Base-by-base conservation (phyloP, 2,888 invertebrate species). In the Rutpela maculata region DNA sequence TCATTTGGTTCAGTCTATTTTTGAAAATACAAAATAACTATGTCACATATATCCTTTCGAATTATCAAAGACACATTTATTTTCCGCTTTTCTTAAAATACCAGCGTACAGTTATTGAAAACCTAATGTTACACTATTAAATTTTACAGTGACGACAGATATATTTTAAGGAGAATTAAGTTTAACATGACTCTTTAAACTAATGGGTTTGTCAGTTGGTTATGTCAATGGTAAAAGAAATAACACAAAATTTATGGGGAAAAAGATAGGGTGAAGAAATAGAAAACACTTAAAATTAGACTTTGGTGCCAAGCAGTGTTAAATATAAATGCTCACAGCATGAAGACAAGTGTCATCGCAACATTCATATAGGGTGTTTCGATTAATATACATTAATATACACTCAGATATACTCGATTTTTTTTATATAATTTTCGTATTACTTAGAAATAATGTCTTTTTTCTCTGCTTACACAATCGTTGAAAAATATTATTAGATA, bases 11-110 rank as follows among this genome's bases (percentile, higher is more conserved):
- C 22, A 3, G 18, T 19, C 35, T 66, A 50, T 43, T 66, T 15
- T 15, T 19, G 19, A 19, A 50, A 43, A 66, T 26, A 66, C 38
- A 66, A 66, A 66, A 66, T 66, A 66, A 19, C 65, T 38, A 19
- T 50, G 1, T 10, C 67, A 67, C 22, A 55, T 26, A 67, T 67
- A 56, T 55, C 22, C 17, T 12, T 19, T n/a, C 67, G 67, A 17
- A 67, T 67, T 67, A 67, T 55, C 22, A 55, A 7, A 19, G 67
- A 67, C 67, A 67, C n/a, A 67, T 67, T 56, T 67, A 67, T 67
- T 67, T 26, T 15, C 2, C 10, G 26, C 1, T 67, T 56, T 55
- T 67, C 55, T 50, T 55, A 55, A 67, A 67, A 55, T 67, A 67
- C 50, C 55, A 55, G 26, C 22, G 9, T 19, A 15, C 55, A 56